Evolutionary conservation across 2,113 vertebrate genomes (phyloP), one percentile per base, ranked within the genome.

Genomic region (Cichladusa arquata): DNA sequence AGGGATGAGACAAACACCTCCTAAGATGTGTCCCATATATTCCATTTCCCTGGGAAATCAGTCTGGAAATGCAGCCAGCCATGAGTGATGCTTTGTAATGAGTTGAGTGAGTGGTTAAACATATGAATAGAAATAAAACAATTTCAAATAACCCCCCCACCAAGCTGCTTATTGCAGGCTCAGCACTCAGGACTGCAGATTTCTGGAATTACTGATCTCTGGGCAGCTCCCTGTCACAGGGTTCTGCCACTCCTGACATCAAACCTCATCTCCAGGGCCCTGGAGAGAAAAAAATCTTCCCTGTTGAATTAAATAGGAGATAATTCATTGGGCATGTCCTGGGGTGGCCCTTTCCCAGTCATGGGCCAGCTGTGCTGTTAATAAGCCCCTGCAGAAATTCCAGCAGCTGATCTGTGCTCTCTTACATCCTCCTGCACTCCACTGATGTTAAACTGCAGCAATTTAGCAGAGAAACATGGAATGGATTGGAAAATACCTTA

Each of bases 1-100:
- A 50, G 9, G 38, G n/a, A 24, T 34, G 20, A 77, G 42, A 45
- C 12, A 66, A 76, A 73, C 3, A n/a, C 12, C 25, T 81, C 36
- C 38, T 12, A 7, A 23, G 3, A 8, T 38, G 13, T 28, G 25
- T 44, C 47, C 73, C 54, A 18, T 0, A 3, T 1, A 14, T 23
- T 62, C 50, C 7, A 25, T 45, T 76, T 88, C 38, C 14, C 5
- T 3, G 4, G 54, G 19, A 90, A 92, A 88, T 7, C 38, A 29
- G n/a, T 4, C 22, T 74, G 79, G 47, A 82, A 86, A 72, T 8
- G n/a, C 28, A 92, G 36, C 24, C 65, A 77, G 44, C 3, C 36
- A 24, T 3, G 14, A 87, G 19, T 5, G 31, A 65, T 3, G 8
- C 42, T 48, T 33, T 38, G 33, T 42, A 47, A 86, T 33, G 11